Base-by-base conservation (phyloP, 2,113 vertebrate species). In the Petroica traversi region DNA sequence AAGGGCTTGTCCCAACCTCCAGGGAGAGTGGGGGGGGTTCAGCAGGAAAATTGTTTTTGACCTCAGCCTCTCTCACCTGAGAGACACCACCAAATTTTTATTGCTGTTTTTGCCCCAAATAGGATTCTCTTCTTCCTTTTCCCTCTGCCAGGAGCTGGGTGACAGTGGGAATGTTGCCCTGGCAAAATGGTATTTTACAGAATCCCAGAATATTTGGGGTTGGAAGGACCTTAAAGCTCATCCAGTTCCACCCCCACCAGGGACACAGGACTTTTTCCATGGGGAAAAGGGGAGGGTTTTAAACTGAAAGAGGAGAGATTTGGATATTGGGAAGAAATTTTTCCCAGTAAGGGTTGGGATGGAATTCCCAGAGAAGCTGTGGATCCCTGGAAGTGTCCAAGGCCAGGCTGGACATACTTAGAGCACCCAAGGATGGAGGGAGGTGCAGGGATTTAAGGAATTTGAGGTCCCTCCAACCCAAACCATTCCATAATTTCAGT, bases 321-420 rank as follows among this genome's bases (percentile, higher is more conserved):
- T 58, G 62, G 45, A 20, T 54, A 12, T 6, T 45, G 26, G 57
- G 57, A 33, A 14, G 48, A 3, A 83, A 62, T 62, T 22, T 4
- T 20, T 48, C 6, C 9, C 17, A 62, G 17, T 1, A 14, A 12
- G 43, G 43, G 43, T 18, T 17, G 43, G 43, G 43, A 45, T 45
- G 43, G 43, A 45, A 45, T 52, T 2, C 6, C 24, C 63, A 69
- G 40, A 11, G n/a, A 0, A 29, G 54, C 73, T 61, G 54, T 26
- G 72, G 11, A 55, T 48, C 74, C 34, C 51, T 73, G 76, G 31
- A 0, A 51, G 15, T 51, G 51, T 1, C 49, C 43, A 2, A 14
- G 23, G 28, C 38, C 36, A 12, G 76, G 40, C 0, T 80, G 77
- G n/a, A 8, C 1, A 0, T 33, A 12, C 7, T 38, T 31, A 57